phyloP scores from a whole-genome alignment of 2,797 vertebrate species.

The Zenarchopterus dispar region DNA sequence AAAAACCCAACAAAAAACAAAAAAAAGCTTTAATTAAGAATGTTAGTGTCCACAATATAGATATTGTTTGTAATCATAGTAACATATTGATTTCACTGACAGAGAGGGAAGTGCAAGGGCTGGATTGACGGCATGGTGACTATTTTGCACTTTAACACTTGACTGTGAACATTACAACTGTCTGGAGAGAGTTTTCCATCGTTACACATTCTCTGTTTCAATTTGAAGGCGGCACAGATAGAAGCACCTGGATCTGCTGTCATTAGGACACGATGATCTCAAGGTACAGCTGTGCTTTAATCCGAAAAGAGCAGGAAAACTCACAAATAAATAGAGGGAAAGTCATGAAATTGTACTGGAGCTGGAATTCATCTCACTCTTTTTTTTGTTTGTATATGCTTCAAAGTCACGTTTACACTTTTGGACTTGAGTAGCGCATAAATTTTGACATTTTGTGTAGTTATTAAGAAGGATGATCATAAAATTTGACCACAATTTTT shows the following conservation, averaged over 20 bases:
- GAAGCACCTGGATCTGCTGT: background rate
- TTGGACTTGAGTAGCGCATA: too few species aligned
- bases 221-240: background rate
- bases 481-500: too few species aligned
- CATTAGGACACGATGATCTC: background rate
- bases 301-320: constrained; percentile 9
- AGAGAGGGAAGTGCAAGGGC: background rate
- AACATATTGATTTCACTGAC: background rate
- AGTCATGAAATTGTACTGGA: background rate
- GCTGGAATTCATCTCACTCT: background rate
- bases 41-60: constrained; percentile 8
- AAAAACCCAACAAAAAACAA: background rate
- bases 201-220: background rate
- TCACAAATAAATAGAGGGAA: constrained; percentile 12
- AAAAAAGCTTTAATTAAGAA: constrained; percentile 8
- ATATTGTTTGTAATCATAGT: too few species aligned
- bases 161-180: background rate
- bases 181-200: background rate
- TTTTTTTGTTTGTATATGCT: too few species aligned
- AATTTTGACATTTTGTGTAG: too few species aligned
- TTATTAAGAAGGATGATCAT: too few species aligned
- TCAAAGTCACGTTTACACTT: too few species aligned
- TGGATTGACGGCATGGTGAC: background rate
- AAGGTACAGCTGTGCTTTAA: background rate
- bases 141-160: constrained; percentile 9